Conservation (phyloP, 1,140 invertebrate species). For the Calliphora vicina region DNA sequence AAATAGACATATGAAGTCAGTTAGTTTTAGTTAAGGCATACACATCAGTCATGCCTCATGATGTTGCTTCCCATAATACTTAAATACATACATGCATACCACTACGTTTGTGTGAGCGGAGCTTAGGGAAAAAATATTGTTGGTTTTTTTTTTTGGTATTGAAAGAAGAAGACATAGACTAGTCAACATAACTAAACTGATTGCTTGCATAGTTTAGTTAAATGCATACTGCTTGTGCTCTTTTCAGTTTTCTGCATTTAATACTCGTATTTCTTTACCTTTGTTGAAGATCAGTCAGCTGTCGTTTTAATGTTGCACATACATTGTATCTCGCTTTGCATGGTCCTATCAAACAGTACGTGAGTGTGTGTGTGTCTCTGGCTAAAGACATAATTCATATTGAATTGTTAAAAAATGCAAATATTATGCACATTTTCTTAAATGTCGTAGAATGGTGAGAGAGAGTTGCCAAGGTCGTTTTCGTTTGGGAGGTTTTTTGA, state of each 20-base stretch:
- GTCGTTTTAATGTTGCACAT: conserved; percentile 7
- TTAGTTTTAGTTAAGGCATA: neutral
- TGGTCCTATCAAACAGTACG: neutral
- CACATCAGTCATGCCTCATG: conserved; percentile 11
- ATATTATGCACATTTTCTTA: conserved; percentile 22
- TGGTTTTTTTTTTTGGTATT: neutral
- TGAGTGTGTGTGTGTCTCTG: conserved; percentile 9
- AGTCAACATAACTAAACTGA: neutral
- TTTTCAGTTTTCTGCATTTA: neutral
- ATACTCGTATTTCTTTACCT: neutral
- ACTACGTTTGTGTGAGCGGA: neutral
- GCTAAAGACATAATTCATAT: conserved; percentile 26
- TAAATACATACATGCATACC: no score
- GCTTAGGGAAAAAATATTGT: neutral
- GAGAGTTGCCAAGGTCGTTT: neutral
- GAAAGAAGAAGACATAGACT: neutral
- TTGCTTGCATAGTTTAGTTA: neutral
- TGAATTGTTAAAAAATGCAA: conserved; percentile 34
- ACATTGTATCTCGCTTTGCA: conserved; percentile 1
- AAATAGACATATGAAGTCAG: conserved; percentile 3
- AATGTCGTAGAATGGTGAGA: neutral
- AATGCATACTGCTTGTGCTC: neutral
- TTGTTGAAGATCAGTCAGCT: conserved; percentile 23
- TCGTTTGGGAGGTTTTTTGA: no score
- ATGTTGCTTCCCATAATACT: neutral